Evolutionary conservation across 2,113 vertebrate species (phyloP).

Genomic region (Nycticebus coucang): DNA sequence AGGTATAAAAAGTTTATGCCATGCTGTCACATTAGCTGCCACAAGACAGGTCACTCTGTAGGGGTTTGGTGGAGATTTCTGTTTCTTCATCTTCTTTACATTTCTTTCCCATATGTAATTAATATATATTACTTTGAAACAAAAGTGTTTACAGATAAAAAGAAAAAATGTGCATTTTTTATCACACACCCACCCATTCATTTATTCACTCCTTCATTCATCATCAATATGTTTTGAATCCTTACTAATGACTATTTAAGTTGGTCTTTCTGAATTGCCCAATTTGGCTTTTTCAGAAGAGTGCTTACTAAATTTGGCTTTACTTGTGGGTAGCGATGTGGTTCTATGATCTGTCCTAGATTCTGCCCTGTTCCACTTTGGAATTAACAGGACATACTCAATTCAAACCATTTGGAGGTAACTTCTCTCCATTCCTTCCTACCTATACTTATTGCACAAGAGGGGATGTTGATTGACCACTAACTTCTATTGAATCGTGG

Average conservation of each 20-base stretch:
- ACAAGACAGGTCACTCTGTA: background rate
- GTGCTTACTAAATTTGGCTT: background rate
- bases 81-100: background rate
- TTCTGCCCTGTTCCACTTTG: background rate
- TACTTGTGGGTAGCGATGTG: background rate
- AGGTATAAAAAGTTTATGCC: background rate
- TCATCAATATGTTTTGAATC: background rate
- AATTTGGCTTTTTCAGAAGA: background rate
- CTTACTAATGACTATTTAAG: background rate
- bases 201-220: background rate
- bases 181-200: background rate
- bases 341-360: background rate
- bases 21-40: background rate
- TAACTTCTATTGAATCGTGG: background rate
- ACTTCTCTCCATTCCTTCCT: background rate
- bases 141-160: slow-evolving; percentile 17
- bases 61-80: background rate
- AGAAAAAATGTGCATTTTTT: background rate
- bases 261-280: background rate
- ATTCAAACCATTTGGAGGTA: background rate
- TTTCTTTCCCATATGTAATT: background rate
- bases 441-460: background rate
- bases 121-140: background rate
- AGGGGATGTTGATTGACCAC: background rate
- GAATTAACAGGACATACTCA: background rate